These are phyloP conservation scores for Aromia moschata DNA, from an alignment of 2,888 invertebrate genomes.

Conservation along the genomic window DNA sequence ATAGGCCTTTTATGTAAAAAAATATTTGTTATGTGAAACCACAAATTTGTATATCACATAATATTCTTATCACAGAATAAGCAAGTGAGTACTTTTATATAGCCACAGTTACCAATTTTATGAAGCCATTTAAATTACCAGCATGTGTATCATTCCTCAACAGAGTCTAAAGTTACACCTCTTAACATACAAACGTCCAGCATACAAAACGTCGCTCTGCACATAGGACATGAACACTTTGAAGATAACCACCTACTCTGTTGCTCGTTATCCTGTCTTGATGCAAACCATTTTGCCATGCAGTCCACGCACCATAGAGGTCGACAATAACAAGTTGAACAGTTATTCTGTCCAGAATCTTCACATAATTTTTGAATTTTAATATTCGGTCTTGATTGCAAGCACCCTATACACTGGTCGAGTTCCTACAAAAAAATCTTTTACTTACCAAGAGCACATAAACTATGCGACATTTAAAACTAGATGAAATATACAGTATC, in stretches of 20 bases:
- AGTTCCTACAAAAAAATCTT: conserved; percentile 67
- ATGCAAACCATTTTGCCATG: conserved; percentile 88
- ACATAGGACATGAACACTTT: conserved; percentile 89
- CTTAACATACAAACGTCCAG: conserved; percentile 74
- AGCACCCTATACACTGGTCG: conserved; percentile 89
- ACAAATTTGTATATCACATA: not conserved
- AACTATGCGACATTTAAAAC: no score
- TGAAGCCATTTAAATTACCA: no score
- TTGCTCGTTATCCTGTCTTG: conserved; percentile 76
- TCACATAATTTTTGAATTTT: conserved; percentile 77
- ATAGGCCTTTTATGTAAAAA: no score
- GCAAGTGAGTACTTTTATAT: not conserved
- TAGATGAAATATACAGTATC: no score
- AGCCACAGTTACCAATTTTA: no score
- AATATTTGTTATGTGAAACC: no score
- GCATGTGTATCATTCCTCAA: conserved; percentile 23
- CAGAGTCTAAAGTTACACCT: not conserved
- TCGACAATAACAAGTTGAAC: conserved; percentile 75
- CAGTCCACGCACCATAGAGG: conserved; percentile 92
- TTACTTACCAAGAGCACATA: no score
- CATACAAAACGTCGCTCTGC: conserved; percentile 84
- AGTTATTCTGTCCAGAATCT: conserved; percentile 62
- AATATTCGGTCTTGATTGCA: conserved; percentile 80
- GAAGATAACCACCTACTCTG: conserved; percentile 82
- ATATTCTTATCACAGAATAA: not conserved